Conservation (phyloP, 2,113 vertebrate species). For the Tragelaphus imberbis region DNA sequence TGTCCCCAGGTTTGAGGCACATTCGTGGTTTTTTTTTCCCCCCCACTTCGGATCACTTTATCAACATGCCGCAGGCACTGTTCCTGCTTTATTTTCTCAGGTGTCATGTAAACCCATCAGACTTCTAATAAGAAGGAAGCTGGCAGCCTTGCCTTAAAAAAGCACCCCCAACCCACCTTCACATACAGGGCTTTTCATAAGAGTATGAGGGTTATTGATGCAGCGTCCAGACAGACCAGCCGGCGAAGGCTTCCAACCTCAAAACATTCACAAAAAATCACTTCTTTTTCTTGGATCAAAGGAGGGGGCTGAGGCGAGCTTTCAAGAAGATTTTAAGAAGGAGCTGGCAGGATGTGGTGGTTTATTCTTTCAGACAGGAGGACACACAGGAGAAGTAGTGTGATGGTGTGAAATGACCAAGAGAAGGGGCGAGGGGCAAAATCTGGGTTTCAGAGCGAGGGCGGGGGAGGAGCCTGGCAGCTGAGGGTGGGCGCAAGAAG, state of each 20-base stretch:
- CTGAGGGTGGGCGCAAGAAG: neutral
- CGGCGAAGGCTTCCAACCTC: neutral
- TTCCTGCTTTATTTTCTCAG: conserved; percentile 55
- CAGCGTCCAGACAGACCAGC: neutral
- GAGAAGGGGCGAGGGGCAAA: rapidly evolving
- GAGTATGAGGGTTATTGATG: neutral
- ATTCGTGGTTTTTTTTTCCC: neutral
- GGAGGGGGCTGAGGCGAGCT: neutral
- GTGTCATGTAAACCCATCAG: conserved; percentile 23
- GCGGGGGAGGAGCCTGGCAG: rapidly evolving
- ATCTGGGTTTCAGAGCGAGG: neutral
- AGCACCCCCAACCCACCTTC: neutral
- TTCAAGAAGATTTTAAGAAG: neutral
- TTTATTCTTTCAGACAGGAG: neutral
- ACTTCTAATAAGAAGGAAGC: neutral
- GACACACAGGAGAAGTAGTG: neutral
- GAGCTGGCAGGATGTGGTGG: neutral
- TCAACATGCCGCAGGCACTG: neutral
- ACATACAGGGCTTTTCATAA: neutral
- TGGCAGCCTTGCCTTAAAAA: neutral
- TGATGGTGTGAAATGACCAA: neutral
- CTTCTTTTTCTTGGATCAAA: conserved; percentile 8
- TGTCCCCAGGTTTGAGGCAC: neutral
- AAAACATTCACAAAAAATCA: neutral
- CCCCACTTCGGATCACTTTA: neutral